These are phyloP conservation scores for Drosophila rufa DNA, from an alignment of 1,140 invertebrate species.

Conservation along the genomic window DNA sequence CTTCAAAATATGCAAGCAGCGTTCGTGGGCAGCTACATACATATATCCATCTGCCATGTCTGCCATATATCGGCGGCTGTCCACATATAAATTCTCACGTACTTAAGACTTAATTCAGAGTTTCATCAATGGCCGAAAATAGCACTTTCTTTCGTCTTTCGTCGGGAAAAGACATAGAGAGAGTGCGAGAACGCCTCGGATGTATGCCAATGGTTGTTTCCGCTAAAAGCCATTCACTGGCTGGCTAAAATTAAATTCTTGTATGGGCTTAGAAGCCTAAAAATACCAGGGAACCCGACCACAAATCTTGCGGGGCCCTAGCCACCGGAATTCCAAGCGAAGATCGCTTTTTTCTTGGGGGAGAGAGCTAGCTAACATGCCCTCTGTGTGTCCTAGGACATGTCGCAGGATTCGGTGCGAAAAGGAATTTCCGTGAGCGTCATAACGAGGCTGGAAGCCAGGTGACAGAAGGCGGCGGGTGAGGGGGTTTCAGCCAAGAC, in stretches of 20 bases:
- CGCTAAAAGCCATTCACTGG: conserved; percentile 32
- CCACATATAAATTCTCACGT: conserved; percentile 26
- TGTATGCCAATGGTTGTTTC: conserved; percentile 28
- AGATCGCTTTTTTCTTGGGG: background rate
- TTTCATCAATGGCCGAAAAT: conserved; percentile 41
- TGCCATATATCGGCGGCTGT: conserved; percentile 12
- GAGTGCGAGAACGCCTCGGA: background rate
- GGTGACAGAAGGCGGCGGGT: conserved; percentile 27
- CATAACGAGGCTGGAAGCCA: conserved; percentile 57
- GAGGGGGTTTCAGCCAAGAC: conserved; percentile 53
- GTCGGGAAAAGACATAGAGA: background rate
- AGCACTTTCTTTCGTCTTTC: conserved; percentile 1
- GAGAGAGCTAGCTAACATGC: conserved; percentile 15
- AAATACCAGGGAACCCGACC: conserved; percentile 18
- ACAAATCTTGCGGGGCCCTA: conserved; percentile 16
- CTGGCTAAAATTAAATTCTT: conserved; percentile 31
- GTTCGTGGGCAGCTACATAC: background rate
- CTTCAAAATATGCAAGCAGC: no score
- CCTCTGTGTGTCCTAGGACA: background rate
- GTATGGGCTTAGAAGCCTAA: conserved; percentile 15
- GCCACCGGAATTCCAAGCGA: background rate
- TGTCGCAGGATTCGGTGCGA: conserved; percentile 10
- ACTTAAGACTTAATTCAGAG: conserved; percentile 39
- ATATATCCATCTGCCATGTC: no score
- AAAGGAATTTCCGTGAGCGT: conserved; percentile 42